Conservation (phyloP, 2,113 vertebrate genomes). For the Gobius niger region DNA sequence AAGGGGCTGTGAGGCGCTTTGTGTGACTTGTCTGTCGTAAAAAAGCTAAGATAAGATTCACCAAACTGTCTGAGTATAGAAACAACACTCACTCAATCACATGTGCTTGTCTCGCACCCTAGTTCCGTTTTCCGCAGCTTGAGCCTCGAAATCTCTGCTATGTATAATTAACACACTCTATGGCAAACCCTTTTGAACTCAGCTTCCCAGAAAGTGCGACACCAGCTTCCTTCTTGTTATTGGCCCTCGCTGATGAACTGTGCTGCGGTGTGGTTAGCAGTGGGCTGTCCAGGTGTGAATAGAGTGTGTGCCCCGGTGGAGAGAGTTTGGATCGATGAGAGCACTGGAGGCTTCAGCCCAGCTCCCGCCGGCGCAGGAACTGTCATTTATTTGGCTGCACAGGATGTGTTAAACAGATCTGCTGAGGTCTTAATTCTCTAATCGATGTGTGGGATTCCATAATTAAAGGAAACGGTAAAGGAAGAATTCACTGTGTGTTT, state of each 20-base stretch:
- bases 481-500: background rate
- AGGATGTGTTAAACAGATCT: background rate
- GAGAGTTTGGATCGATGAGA: background rate
- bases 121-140: too few species aligned
- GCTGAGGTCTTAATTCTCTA: background rate
- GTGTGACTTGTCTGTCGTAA: too few species aligned
- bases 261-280: background rate
- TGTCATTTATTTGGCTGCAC: background rate
- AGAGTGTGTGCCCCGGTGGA: background rate
- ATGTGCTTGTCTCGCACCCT: too few species aligned
- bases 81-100: too few species aligned
- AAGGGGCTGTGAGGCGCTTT: too few species aligned
- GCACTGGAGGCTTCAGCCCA: background rate
- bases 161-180: too few species aligned
- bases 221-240: too few species aligned
- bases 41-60: too few species aligned
- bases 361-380: background rate
- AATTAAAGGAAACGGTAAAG: constrained; percentile 3
- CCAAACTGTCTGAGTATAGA: too few species aligned
- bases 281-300: background rate
- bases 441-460: background rate
- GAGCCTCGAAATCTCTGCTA: too few species aligned
- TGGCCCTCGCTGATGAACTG: background rate
- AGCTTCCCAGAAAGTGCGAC: too few species aligned
- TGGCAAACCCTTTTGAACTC: too few species aligned